phyloP scores from a whole-genome alignment of 2,888 invertebrate species.

The Drosophila picticornis region DNA sequence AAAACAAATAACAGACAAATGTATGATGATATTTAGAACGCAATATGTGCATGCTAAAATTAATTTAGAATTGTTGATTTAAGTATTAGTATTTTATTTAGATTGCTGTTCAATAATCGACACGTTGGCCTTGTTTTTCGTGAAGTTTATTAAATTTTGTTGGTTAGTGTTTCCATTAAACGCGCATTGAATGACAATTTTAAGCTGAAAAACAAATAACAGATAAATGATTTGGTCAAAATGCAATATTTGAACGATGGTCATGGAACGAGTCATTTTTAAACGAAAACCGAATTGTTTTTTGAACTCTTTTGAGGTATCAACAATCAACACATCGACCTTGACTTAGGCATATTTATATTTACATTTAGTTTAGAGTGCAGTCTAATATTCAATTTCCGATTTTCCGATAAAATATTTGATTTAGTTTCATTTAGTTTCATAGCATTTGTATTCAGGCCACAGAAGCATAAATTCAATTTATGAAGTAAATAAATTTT shows the following conservation, averaged over 20 bases:
- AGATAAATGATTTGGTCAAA: neutral
- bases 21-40: neutral
- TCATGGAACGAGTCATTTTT: neutral
- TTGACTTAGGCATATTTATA: neutral
- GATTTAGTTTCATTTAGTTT: slow-evolving; percentile 35
- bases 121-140: neutral
- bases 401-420: slow-evolving; percentile 28
- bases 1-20: neutral
- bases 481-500: slow-evolving; percentile 21
- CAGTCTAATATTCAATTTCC: slow-evolving; percentile 26
- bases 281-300: neutral
- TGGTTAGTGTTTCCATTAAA: neutral
- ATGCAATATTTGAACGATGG: neutral
- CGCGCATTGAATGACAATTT: neutral
- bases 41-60: neutral
- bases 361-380: neutral
- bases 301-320: neutral
- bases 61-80: too few relatives aligned
- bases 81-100: neutral
- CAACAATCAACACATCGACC: neutral
- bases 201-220: neutral
- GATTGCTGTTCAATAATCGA: neutral
- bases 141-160: neutral
- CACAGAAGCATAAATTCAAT: slow-evolving; percentile 30
- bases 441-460: slow-evolving; percentile 17